Conservation (phyloP, 35 echinoderm and acorn worm genomes). For the Apostichopus californicus region DNA sequence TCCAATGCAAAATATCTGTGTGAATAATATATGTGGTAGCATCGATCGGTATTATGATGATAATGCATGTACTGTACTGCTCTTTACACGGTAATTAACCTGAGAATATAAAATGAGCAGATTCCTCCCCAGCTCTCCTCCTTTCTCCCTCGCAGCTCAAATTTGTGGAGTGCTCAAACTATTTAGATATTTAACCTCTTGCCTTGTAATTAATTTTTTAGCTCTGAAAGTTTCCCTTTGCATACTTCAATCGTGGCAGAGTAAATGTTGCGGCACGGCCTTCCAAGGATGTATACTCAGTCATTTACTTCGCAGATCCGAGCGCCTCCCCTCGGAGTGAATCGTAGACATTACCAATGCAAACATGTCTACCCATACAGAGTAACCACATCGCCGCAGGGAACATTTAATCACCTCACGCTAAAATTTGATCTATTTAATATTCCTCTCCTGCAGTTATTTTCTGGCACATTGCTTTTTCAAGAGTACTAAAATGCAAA, state of each 20-base stretch:
- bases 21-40: no score
- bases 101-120: slow-evolving; percentile 8
- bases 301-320: background rate
- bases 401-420: slow-evolving; percentile 44
- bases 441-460: slow-evolving; percentile 35
- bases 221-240: background rate
- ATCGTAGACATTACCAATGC: slow-evolving; percentile 27
- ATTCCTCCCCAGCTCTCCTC: slow-evolving; percentile 12
- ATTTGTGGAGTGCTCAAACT: slow-evolving; percentile 18
- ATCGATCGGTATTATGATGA: no score
- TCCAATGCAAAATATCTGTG: no score
- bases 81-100: background rate
- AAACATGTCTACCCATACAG: slow-evolving; percentile 44
- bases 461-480: slow-evolving; percentile 41
- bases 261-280: slow-evolving; percentile 6
- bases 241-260: slow-evolving; percentile 1
- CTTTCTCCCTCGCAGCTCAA: background rate
- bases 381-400: slow-evolving; percentile 25
- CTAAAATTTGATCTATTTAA: slow-evolving; percentile 51
- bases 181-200: slow-evolving; percentile 30
- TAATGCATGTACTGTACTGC: background rate
- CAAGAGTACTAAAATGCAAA: slow-evolving; percentile 34
- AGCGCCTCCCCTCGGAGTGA: slow-evolving; percentile 1
- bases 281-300: slow-evolving; percentile 8
- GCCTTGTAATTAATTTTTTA: slow-evolving; percentile 19